phyloP scores from a whole-genome alignment of 2,113 vertebrate genomes.

The Aythya baeri region DNA sequence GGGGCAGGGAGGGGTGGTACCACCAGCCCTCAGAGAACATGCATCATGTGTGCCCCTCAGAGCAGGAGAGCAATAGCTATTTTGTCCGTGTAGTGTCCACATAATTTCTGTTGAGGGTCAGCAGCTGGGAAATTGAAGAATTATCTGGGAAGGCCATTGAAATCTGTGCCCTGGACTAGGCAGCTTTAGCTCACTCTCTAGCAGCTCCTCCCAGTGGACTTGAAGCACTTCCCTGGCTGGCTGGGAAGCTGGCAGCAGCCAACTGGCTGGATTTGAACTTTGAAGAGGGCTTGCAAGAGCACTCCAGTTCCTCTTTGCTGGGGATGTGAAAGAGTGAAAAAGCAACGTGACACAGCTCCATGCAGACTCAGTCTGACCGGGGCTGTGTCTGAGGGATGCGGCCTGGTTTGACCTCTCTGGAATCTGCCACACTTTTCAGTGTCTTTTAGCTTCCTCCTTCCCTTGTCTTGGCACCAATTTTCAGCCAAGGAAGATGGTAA shows the following conservation, averaged over 20 bases:
- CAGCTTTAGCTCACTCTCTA: background rate
- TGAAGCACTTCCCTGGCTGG: background rate
- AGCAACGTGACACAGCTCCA: background rate
- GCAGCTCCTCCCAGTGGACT: background rate
- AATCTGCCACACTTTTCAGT: background rate
- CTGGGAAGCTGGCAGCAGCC: background rate
- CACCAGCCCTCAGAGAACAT: fast-evolving
- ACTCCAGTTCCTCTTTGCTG: background rate
- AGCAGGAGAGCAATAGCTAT: background rate
- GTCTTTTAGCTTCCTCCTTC: background rate
- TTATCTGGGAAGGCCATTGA: background rate
- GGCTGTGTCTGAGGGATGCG: fast-evolving
- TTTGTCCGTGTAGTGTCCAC: background rate
- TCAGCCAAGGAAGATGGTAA: background rate
- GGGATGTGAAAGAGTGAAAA: background rate
- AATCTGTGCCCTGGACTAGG: background rate
- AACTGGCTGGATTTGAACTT: background rate
- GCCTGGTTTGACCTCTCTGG: background rate
- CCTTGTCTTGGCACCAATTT: background rate
- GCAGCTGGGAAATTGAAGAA: background rate
- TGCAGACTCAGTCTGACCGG: background rate
- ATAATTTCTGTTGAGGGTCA: background rate
- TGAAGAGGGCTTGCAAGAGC: background rate
- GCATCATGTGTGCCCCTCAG: fast-evolving
- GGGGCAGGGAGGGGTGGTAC: background rate